Base-by-base conservation (phyloP, 2,113 vertebrate genomes). In the Manacus vitellinus region DNA sequence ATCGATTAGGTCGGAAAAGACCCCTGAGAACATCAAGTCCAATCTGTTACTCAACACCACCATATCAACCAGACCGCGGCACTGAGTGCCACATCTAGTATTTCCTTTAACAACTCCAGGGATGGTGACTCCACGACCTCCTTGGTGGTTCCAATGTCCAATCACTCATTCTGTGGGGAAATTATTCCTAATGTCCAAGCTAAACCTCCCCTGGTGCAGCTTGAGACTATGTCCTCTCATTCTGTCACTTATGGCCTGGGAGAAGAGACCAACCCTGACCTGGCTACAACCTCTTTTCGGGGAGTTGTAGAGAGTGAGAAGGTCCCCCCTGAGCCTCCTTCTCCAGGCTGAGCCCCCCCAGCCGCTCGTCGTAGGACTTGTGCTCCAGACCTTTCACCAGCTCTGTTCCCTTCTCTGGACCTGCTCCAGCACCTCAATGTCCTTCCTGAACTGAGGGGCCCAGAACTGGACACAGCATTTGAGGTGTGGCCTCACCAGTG, bases 1-100 rank as follows among this genome's bases (percentile, higher is more conserved):
- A 1, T 0, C 8, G 28, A 12, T 23, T 3, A 14, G 30, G 9
- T 3, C 1, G 43, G 24, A 7, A 2, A n/a, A 3, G 24, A 27
- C 6, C 12, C 7, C 10, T 24, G 23, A 3, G 3, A 13, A 4
- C 19, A 1, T 8, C 35, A 10, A 11, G 24, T 7, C 5, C 13
- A 5, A 47, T 6, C 3, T 21, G 56, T 21, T 10, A 2, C 1
- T 12, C 61, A 3, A 4, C 68, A 5, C 16, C 13, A 6, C 27
- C 27, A 1, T 25, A 27, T 7, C 39, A 17, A 3, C 25, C 54
- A 22, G 4, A 14, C 1, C 33, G 4, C 18, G 43, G 39, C 39
- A 3, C 12, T 28, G 47, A 5, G 55, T 24, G 55, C 25, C 24
- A 2, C 7, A 17, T 31, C 20, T 22, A 8, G 23, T 13, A 12